These are phyloP conservation scores for Leptopilina syphax DNA, from an alignment of 2,888 invertebrate genomes.

Conservation along the genomic window DNA sequence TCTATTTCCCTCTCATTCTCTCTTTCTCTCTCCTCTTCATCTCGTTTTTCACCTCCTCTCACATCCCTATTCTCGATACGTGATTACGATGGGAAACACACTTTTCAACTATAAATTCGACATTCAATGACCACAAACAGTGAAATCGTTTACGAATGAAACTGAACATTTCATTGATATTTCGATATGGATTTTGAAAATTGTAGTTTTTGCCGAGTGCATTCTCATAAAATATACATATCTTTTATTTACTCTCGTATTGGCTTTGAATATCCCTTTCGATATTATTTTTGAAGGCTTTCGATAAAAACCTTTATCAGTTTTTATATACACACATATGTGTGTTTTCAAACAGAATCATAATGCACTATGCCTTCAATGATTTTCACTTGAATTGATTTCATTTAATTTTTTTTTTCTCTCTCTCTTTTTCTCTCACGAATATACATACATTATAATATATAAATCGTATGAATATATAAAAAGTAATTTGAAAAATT, in stretches of 20 bases:
- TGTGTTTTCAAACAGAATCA: background rate
- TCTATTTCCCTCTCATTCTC: background rate
- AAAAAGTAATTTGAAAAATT: too few relatives aligned
- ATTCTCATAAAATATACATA: constrained; percentile 20
- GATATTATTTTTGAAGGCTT: constrained; percentile 7
- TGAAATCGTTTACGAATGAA: constrained; percentile 11
- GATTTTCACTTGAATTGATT: background rate
- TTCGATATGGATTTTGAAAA: background rate
- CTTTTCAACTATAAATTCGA: constrained; percentile 24
- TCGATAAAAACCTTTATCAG: constrained; percentile 9
- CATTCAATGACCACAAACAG: constrained; percentile 15
- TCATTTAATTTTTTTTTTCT: background rate
- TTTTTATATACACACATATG: background rate
- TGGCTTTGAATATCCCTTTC: constrained; percentile 8
- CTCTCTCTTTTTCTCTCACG: too few relatives aligned
- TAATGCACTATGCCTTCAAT: constrained; percentile 1
- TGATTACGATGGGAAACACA: constrained; percentile 13
- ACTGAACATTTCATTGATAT: constrained; percentile 3
- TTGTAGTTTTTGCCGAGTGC: background rate
- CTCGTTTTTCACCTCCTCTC: background rate
- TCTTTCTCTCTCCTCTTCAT: too few relatives aligned
- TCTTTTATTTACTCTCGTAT: constrained; percentile 9
- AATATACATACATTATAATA: background rate
- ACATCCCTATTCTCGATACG: background rate
- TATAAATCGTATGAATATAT: too few relatives aligned